A percentile compares a stretch with the other conserved stretches of the same genome.
Conservation (phyloP, 2,113 vertebrate genomes). For the Hippoglossus stenolepis region DNA sequence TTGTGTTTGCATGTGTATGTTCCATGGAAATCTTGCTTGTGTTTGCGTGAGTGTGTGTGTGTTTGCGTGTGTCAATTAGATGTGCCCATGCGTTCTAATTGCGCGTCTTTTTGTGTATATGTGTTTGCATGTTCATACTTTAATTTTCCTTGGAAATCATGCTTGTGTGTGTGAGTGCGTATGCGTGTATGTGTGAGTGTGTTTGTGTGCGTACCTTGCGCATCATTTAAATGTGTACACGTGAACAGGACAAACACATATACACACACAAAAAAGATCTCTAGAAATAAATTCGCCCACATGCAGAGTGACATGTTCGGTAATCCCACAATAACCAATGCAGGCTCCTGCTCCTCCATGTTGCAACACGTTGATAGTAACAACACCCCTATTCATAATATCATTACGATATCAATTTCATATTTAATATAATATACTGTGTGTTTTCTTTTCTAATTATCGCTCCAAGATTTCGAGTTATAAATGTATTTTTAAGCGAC, state of each 20-base stretch:
- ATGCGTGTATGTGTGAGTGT: background rate
- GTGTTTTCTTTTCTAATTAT: background rate
- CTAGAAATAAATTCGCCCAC: background rate
- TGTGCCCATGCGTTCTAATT: background rate
- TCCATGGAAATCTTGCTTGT: background rate
- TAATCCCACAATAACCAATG: conserved; percentile 1
- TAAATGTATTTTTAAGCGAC: background rate
- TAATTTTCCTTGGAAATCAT: too few species aligned
- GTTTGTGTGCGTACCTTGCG: background rate
- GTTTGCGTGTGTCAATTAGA: background rate
- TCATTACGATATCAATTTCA: background rate
- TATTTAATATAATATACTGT: background rate
- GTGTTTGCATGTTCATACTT: background rate
- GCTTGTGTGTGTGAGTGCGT: background rate
- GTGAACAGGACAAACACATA: background rate
- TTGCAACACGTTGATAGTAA: conserved; percentile 40
- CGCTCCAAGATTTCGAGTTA: background rate
- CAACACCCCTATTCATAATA: background rate
- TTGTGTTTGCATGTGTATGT: background rate
- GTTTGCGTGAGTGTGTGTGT: background rate
- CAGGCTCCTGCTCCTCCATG: background rate
- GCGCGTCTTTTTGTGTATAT: too few species aligned
- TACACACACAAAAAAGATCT: background rate
- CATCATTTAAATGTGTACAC: too few species aligned
- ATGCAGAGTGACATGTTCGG: background rate